Evolutionary conservation across 2,113 vertebrate species (phyloP).

Genomic region (Phodopus roborovskii): DNA sequence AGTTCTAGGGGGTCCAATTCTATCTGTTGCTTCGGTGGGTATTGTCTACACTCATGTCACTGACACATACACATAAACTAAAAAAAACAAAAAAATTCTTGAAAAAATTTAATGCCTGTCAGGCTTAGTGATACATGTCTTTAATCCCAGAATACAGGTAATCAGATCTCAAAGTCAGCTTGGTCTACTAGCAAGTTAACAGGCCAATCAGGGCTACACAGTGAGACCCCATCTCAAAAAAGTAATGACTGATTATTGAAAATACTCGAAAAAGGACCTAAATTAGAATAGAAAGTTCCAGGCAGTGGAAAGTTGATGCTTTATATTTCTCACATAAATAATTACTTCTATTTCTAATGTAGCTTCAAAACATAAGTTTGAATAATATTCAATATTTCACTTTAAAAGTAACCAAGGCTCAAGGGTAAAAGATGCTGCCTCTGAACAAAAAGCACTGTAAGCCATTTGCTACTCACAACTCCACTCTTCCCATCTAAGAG

Average conservation of each 20-base stretch:
- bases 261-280: neutral
- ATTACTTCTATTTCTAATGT: neutral
- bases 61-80: neutral
- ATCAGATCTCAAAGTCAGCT: neutral
- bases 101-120: neutral
- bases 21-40: too few relatives aligned
- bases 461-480: too few relatives aligned
- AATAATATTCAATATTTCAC: neutral
- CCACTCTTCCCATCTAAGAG: neutral
- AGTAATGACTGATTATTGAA: neutral
- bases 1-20: neutral
- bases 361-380: neutral
- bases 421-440: neutral
- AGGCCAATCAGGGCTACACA: neutral
- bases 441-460: neutral
- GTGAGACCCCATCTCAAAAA: neutral
- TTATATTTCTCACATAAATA: slow-evolving; percentile 19
- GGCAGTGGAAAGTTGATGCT: neutral
- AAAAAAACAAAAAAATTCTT: neutral
- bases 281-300: neutral
- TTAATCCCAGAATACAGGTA: neutral
- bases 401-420: neutral
- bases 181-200: neutral
- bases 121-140: neutral
- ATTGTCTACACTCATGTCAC: neutral